These are phyloP conservation scores for Lethocerus indicus DNA, from an alignment of 1,140 invertebrate species.

Conservation along the genomic window DNA sequence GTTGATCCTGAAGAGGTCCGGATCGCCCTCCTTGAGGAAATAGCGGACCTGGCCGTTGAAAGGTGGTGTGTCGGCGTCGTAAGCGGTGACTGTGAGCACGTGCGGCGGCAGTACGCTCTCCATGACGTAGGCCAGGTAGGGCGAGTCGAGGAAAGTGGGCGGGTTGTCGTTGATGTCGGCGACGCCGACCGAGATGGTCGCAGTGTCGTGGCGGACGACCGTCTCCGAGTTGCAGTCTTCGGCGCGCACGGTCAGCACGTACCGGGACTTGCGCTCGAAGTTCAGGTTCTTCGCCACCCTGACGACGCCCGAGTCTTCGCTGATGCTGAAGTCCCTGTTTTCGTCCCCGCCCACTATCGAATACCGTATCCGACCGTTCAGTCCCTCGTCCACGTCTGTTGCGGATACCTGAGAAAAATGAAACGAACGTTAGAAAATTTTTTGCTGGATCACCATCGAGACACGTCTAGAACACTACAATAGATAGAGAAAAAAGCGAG, in stretches of 20 bases:
- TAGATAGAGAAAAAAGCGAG: too few relatives aligned
- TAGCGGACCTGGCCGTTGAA: slow-evolving; percentile 80
- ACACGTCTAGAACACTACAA: too few relatives aligned
- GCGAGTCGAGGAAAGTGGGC: slow-evolving; percentile 78
- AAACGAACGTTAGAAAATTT: not conserved
- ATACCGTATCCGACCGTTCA: slow-evolving; percentile 76
- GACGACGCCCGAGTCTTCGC: slow-evolving; percentile 75
- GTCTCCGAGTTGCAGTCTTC: slow-evolving; percentile 68
- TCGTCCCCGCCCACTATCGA: slow-evolving; percentile 75
- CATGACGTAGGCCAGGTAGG: slow-evolving; percentile 81
- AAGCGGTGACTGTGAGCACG: slow-evolving; percentile 63
- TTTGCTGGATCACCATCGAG: too few relatives aligned
- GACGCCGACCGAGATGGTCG: slow-evolving; percentile 42
- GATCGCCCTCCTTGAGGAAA: slow-evolving; percentile 81
- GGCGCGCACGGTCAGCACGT: slow-evolving; percentile 57
- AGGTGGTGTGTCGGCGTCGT: slow-evolving; percentile 78
- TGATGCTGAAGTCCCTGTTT: slow-evolving; percentile 77
- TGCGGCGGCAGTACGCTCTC: slow-evolving; percentile 72
- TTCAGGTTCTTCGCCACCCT: slow-evolving; percentile 80
- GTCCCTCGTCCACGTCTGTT: slow-evolving; percentile 76
- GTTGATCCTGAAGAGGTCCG: slow-evolving; percentile 74
- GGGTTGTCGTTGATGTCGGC: slow-evolving; percentile 90
- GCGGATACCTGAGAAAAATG: slow-evolving; percentile 53
- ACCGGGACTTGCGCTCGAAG: slow-evolving; percentile 66
- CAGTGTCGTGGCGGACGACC: slow-evolving; percentile 43